Conservation (phyloP, 92 coral and sea anemone genomes). For the Porites cylindrica region DNA sequence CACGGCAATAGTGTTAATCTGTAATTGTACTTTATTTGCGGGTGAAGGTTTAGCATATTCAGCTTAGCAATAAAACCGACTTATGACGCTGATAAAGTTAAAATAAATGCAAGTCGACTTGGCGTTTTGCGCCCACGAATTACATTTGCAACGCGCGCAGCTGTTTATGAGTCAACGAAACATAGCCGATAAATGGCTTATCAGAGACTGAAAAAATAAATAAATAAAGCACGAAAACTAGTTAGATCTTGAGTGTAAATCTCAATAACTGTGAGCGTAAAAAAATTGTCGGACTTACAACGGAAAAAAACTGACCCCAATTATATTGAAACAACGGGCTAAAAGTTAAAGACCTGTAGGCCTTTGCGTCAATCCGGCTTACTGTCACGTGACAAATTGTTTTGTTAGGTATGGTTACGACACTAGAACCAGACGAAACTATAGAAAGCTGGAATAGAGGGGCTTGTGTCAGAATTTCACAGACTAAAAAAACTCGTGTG, state of each 20-base stretch:
- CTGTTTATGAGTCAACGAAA: slow-evolving; percentile 1
- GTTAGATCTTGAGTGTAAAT: not conserved
- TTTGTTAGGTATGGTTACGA: not conserved
- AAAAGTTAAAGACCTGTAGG: not conserved
- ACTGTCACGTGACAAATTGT: not conserved
- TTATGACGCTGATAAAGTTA: not conserved
- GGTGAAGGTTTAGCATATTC: not conserved
- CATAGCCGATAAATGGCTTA: not conserved
- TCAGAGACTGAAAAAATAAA: too few species aligned
- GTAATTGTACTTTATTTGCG: not conserved
- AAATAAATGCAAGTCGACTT: slow-evolving; percentile 35
- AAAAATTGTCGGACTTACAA: not conserved
- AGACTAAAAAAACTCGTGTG: not conserved
- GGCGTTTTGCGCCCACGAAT: slow-evolving; percentile 42
- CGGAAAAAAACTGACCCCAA: not conserved
- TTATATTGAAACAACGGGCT: slow-evolving; percentile 9
- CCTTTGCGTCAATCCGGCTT: not conserved
- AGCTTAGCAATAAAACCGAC: not conserved
- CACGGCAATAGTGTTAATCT: not conserved
- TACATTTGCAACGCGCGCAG: slow-evolving; percentile 3
- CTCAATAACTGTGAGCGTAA: not conserved
- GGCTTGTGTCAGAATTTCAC: not conserved
- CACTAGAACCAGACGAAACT: not conserved
- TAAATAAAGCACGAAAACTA: not conserved
- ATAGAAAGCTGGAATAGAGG: not conserved